Evolutionary conservation across 2,113 vertebrate genomes (phyloP), one percentile per base, ranked within the genome.

Genomic region (Girardinichthys multiradiatus): DNA sequence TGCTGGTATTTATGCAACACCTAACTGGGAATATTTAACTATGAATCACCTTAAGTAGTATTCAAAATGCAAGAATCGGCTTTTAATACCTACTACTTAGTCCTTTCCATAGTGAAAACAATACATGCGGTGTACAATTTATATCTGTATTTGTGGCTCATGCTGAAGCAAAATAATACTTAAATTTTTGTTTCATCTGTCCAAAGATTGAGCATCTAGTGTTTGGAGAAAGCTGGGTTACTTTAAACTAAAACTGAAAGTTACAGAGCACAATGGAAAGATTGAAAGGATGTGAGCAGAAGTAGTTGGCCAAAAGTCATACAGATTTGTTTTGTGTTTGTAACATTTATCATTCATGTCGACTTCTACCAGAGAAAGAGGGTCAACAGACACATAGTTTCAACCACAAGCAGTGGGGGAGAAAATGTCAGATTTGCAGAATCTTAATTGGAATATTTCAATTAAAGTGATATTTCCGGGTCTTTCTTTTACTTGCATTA

Each of bases 231-330:
- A 62, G 27, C 26, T 6, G 1, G 42, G 28, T 19, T 30, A 21
- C 29, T 31, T 74, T 54, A 27, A 42, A 67, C 12, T 39, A 64
- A 70, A 75, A 62, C 15, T 26, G 28, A 64, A 61, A 77, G 27
- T 0, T 63, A 19, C 30, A 31, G 13, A 15, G 28, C n/a, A 1
- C 48, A 54, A 2, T 54, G 9, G 15, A 45, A 45, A 37, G 21
- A n/a, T 13, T 64, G n/a, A 15, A 45, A 65, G 37, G 54, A 35
- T 33, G 51, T 24, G 28, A 24, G 7, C 29, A 26, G 67, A 68
- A 17, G 42, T 19, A 26, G 33, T 42, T 27, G 33, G 28, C 28
- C 28, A 72, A 70, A n/a, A 27, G n/a, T 68, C 33, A 45, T 15
- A 7, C 74, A 57, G 57, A 33, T 33, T 33, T 33, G 3, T 19